Conservation (phyloP, 1,140 invertebrate species). For the Apocrypta bakeri region DNA sequence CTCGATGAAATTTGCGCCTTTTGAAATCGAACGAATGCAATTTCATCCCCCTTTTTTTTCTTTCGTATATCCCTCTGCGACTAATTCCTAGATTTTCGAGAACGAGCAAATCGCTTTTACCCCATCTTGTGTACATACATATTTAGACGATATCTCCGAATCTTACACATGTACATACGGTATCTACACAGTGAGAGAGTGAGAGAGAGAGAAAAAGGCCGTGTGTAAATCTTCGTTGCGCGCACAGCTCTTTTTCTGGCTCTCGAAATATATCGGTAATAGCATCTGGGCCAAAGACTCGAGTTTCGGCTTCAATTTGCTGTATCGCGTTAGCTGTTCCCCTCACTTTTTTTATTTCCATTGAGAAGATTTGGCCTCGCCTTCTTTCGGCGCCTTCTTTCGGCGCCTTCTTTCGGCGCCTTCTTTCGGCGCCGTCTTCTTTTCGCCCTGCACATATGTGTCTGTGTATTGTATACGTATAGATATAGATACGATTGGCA, state of each 20-base stretch:
- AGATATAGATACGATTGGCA: no score
- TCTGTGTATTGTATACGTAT: no score
- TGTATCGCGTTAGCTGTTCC: not conserved
- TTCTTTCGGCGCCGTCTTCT: slow-evolving; percentile 8
- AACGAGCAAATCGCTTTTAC: slow-evolving; percentile 9
- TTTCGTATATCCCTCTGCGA: slow-evolving; percentile 3
- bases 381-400: slow-evolving; percentile 12
- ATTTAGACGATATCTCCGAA: not conserved
- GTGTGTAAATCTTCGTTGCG: not conserved
- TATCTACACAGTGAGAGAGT: no score
- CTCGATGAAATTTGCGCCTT: not conserved
- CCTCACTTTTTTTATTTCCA: slow-evolving; percentile 1
- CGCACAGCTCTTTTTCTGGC: not conserved
- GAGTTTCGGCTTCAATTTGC: slow-evolving; percentile 3
- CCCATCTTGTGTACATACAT: not conserved
- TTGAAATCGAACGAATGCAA: slow-evolving; percentile 44
- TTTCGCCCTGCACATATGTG: no score
- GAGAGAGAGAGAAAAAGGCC: no score
- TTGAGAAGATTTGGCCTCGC: not conserved
- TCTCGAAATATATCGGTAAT: slow-evolving; percentile 44
- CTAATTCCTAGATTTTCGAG: slow-evolving; percentile 36
- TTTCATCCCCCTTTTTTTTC: slow-evolving; percentile 28
- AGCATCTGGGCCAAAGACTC: slow-evolving; percentile 47
- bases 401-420: not conserved
- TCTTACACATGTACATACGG: not conserved